phyloP scores from a whole-genome alignment of 2,797 vertebrate species.

The Sebastes vulpes region DNA sequence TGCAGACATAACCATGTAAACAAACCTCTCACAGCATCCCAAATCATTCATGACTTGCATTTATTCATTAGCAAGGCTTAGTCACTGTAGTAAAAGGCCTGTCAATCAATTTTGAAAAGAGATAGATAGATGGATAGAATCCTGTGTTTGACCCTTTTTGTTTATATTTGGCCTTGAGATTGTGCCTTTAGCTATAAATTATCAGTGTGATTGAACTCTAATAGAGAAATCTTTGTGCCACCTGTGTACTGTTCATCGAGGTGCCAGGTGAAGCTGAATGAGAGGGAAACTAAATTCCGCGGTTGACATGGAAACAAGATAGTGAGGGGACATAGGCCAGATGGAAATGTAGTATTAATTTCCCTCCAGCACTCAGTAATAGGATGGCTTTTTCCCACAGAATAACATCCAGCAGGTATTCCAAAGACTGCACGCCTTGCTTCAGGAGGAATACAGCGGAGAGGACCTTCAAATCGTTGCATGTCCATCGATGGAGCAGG shows the following conservation, averaged over 20 bases:
- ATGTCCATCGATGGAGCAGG: conserved; percentile 93
- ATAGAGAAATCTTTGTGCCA: conserved; percentile 67
- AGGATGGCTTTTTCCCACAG: conserved; percentile 73
- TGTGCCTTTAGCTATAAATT: conserved; percentile 39
- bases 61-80: background rate
- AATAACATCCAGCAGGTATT: conserved; percentile 98
- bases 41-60: conserved; percentile 2
- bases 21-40: conserved; percentile 2
- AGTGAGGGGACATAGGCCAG: conserved; percentile 62
- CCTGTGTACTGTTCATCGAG: conserved; percentile 61
- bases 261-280: conserved; percentile 71
- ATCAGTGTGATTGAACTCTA: conserved; percentile 59
- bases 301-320: conserved; percentile 83
- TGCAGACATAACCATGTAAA: background rate
- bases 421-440: conserved; percentile 92
- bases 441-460: conserved; percentile 95
- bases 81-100: background rate
- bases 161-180: conserved; percentile 28
- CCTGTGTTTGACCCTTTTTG: conserved; percentile 9
- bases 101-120: conserved; percentile 4
- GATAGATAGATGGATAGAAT: background rate
- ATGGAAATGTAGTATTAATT: conserved; percentile 75
- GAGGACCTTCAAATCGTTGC: conserved; percentile 97
- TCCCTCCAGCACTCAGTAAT: conserved; percentile 70
- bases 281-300: conserved; percentile 59